phyloP scores from a whole-genome alignment of 1,140 invertebrate genomes.

The Pinna nobilis region DNA sequence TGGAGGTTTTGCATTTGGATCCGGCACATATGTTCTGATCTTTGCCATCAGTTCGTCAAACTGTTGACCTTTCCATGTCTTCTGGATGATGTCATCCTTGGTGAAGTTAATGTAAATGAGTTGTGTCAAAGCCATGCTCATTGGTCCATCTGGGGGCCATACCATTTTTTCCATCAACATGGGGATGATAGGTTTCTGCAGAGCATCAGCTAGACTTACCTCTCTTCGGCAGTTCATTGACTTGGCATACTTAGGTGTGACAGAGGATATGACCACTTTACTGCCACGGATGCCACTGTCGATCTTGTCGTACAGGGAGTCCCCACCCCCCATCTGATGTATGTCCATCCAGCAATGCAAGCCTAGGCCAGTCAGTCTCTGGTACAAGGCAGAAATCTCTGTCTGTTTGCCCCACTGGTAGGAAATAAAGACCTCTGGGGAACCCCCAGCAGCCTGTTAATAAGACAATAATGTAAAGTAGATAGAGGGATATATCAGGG shows the following conservation, averaged over 20 bases:
- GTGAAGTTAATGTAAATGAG: conserved; percentile 63
- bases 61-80: conserved; percentile 48
- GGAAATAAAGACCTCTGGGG: conserved; percentile 66
- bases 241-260: conserved; percentile 69
- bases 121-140: conserved; percentile 67
- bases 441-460: conserved; percentile 3
- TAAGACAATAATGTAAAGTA: no score
- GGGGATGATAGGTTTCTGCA: conserved; percentile 69
- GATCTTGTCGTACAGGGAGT: conserved; percentile 71
- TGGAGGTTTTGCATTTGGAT: not conserved
- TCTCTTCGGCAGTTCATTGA: conserved; percentile 69
- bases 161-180: conserved; percentile 61
- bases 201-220: conserved; percentile 64
- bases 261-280: conserved; percentile 62
- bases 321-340: conserved; percentile 72
- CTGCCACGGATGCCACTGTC: conserved; percentile 66
- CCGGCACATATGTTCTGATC: conserved; percentile 42
- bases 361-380: conserved; percentile 54
- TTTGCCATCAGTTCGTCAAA: conserved; percentile 56
- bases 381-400: conserved; percentile 62
- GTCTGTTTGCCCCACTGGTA: conserved; percentile 72
- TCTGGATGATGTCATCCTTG: conserved; percentile 47
- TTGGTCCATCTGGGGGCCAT: conserved; percentile 70
- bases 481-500: no score
- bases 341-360: conserved; percentile 71